Base-by-base conservation (phyloP, 1,140 invertebrate genomes). In the Cydia splendana region DNA sequence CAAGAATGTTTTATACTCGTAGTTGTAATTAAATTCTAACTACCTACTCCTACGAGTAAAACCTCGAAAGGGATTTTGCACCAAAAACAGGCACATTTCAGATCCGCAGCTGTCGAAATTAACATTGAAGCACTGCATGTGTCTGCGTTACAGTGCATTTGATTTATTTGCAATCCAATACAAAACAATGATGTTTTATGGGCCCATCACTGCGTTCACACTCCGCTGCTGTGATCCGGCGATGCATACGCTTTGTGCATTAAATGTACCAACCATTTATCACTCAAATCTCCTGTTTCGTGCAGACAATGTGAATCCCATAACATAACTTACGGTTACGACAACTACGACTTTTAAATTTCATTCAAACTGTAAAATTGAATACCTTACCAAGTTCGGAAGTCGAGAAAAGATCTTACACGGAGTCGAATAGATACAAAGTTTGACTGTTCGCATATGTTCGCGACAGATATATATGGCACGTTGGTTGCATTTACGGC, bases 401-500 rank as follows among this genome's bases (percentile, higher is more conserved):
- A 38, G 34, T 42, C 67, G 30, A 71, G 67, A 71, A 71, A 42
- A 38, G 67, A 38, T 38, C 18, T 71, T 20, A 42, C 67, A 71
- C 67, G n/a, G 5, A 71, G 38, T 38, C 30, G 30, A 71, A 38
- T 45, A 71, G 79, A 81, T 83, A 86, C 82, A 87, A 83, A 85
- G 76, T 87, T 84, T 81, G 78, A 57, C 75, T 77, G 53, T 81
- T 78, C 78, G 67, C 81, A 85, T 85, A 86, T 87, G 87, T 85
- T 83, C 81, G 78, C 81, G 83, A 88, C 86, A 87, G 88, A 91
- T 87, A 91, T 91, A 84, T 88, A 89, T 87, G 88, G 83, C 87
- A 86, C 88, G 87, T 91, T 84, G 86, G 87, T 89, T 93, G 91
- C 90, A 91, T 92, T 92, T 89, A 93, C 91, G 88, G 86, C 90